Conservation (phyloP, 2,113 vertebrate species). For the Egretta garzetta region DNA sequence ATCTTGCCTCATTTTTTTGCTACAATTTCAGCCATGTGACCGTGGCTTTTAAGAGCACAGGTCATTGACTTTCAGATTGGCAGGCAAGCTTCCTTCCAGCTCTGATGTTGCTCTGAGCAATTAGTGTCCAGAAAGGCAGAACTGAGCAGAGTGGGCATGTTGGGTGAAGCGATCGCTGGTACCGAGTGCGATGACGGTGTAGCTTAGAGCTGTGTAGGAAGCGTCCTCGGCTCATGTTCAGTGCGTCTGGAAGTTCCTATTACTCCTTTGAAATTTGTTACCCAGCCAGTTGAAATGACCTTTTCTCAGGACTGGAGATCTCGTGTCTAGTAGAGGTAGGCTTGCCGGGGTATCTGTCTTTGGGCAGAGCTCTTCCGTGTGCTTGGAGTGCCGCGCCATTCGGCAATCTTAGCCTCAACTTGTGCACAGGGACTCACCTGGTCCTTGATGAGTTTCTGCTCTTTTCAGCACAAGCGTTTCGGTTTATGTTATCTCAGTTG, state of each 20-base stretch:
- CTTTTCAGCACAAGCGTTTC: not conserved
- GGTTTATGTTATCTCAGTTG: not conserved
- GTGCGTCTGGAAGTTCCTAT: not conserved
- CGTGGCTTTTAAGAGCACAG: not conserved
- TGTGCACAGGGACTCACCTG: not conserved
- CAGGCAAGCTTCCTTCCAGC: not conserved
- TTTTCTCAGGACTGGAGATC: rapidly evolving
- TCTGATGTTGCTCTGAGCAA: not conserved
- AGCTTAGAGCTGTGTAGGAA: not conserved
- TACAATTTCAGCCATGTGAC: not conserved
- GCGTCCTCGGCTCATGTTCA: rapidly evolving
- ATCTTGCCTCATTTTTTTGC: not conserved
- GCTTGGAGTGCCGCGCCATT: rapidly evolving
- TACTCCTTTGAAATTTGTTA: not conserved
- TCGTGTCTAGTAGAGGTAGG: rapidly evolving
- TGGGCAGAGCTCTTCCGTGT: not conserved
- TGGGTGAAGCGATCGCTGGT: not conserved
- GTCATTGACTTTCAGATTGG: not conserved
- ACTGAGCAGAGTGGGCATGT: not conserved
- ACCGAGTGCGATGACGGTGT: rapidly evolving
- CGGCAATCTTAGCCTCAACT: rapidly evolving
- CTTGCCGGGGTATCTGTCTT: rapidly evolving
- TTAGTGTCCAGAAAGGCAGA: not conserved
- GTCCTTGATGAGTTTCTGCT: not conserved
- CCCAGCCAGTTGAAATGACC: not conserved